Base-by-base conservation (phyloP, 2,888 invertebrate genomes). In the Dexiosoma caninum region DNA sequence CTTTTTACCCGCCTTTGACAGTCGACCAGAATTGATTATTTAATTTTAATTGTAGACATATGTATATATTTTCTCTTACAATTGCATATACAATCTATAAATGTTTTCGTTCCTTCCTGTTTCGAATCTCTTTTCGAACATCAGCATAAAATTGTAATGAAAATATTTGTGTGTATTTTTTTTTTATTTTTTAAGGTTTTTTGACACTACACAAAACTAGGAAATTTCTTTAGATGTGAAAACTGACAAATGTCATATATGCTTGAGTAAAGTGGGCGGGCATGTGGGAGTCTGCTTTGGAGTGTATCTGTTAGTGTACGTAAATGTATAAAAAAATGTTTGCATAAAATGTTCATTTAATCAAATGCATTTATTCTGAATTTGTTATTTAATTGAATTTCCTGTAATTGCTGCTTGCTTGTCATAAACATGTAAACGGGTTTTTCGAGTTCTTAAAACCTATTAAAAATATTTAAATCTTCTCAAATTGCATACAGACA, bases 351-450 rank as follows among this genome's bases (percentile, higher is more conserved):
- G 2, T 44, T 67, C 30, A 19, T 42, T 67, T 53, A 53, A 53
- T 30, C n/a, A 32, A 53, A 53, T 32, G 6, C 53, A 53, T 53
- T 67, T 67, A 9, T 42, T 42, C 19, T 30, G 67, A 53, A 67
- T 55, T 44, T 44, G 44, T 32, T 44, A 69, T 55, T 32, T 44
- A 55, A 55, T 44, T 67, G 42, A 44, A 69, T 55, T 69, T 55
- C 21, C 44, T 21, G 8, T 23, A 55, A 44, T 69, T 69, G 55
- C 16, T 44, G 42, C 0, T 14, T 55, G 69, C 14, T 69, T 55
- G 42, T 44, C 10, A 44, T 27, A 67, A 55, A 55, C 32, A 42
- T 51, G 40, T 19, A 27, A 66, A 40, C 4, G 51, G 51, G 27
- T 16, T 66, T 37, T 8, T 37, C 21, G 5, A 2, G 14, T 27